A percentile compares a stretch with the other conserved stretches of the same genome.
Conservation (phyloP, 2,113 vertebrate species). For the Rafetus swinhoei region DNA sequence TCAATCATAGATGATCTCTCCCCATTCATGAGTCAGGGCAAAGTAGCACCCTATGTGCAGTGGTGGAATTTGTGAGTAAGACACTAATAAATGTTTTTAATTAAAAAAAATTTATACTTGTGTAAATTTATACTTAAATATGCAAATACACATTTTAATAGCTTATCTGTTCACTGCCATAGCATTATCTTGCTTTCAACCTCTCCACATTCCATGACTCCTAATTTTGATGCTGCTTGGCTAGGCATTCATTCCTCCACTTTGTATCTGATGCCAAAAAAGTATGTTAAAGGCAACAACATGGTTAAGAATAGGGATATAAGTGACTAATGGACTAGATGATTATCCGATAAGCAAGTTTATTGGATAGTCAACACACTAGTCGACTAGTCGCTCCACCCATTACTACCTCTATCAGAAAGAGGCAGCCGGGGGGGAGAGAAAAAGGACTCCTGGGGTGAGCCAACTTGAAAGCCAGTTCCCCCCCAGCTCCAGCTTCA, state of each 20-base stretch:
- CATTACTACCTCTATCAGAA: too few relatives aligned
- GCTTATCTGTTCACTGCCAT: background rate
- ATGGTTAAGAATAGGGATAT: background rate
- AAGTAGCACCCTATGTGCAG: background rate
- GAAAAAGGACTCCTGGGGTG: too few relatives aligned
- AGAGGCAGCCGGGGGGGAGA: too few relatives aligned
- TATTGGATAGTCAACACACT: too few relatives aligned
- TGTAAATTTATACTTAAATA: background rate
- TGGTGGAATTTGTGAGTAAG: background rate
- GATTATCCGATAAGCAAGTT: too few relatives aligned
- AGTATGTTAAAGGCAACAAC: background rate
- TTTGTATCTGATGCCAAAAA: background rate
- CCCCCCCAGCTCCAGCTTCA: too few relatives aligned
- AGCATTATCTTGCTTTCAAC: background rate
- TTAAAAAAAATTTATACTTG: background rate
- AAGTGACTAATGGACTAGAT: background rate
- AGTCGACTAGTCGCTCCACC: too few relatives aligned
- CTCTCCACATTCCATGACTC: background rate
- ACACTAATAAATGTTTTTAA: background rate
- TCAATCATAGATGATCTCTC: background rate
- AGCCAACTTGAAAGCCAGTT: too few relatives aligned
- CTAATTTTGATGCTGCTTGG: background rate
- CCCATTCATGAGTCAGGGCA: background rate
- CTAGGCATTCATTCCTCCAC: background rate
- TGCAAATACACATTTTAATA: background rate